Percentiles rank a stretch among this genome's conserved stretches.
phyloP scores from a whole-genome alignment of 2,888 invertebrate genomes.

The Osmoderma eremita region DNA sequence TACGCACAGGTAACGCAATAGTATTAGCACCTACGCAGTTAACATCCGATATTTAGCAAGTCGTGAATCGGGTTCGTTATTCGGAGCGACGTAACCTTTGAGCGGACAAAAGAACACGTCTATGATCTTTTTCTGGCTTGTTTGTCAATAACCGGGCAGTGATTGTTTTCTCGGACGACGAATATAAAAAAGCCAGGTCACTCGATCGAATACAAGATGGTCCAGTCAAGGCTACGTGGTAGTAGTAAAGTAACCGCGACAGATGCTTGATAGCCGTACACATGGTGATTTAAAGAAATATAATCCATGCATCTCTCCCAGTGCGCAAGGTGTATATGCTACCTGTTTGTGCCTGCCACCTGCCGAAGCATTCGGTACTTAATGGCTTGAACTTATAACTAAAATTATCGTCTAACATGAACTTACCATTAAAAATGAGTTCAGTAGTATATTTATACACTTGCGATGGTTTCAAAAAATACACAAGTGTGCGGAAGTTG shows the following conservation, averaged over 20 bases:
- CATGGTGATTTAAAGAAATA: conserved; percentile 50
- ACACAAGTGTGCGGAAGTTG: too few species aligned
- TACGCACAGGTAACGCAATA: conserved; percentile 10
- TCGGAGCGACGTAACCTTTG: background rate
- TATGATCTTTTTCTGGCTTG: background rate
- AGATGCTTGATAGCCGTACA: conserved; percentile 47
- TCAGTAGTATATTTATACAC: conserved; percentile 39
- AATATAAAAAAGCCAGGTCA: conserved; percentile 7
- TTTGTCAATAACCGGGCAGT: conserved; percentile 23
- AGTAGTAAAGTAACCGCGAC: conserved; percentile 35
- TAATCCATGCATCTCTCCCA: conserved; percentile 53
- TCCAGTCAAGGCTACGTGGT: conserved; percentile 41
- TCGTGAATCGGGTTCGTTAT: conserved; percentile 5
- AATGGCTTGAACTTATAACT: conserved; percentile 51
- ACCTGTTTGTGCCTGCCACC: conserved; percentile 56
- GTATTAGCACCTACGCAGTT: conserved; percentile 10
- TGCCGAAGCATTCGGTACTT: conserved; percentile 52
- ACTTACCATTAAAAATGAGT: conserved; percentile 50
- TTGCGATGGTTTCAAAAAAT: background rate
- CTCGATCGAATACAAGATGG: conserved; percentile 30
- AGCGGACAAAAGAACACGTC: background rate
- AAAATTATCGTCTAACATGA: conserved; percentile 55
- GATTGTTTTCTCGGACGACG: background rate
- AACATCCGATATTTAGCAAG: background rate
- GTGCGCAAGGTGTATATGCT: conserved; percentile 56